A percentile compares a stretch with the other conserved stretches of the same genome.
phyloP scores from a whole-genome alignment of 2,888 invertebrate genomes.

The Venusia cambrica region DNA sequence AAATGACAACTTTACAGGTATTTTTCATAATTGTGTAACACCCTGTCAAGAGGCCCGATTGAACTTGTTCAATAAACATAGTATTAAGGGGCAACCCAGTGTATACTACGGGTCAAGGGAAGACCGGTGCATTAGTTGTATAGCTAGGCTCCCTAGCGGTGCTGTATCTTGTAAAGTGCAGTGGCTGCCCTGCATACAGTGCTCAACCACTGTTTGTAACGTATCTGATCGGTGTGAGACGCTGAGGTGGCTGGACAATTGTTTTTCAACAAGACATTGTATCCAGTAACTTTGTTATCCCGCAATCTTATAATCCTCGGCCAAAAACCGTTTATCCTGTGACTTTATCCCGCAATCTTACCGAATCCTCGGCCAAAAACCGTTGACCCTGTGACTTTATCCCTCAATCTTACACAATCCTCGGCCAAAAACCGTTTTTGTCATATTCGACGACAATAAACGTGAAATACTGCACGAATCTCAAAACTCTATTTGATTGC shows the following conservation, averaged over 20 bases:
- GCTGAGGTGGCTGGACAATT: slow-evolving; percentile 68
- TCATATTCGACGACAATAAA: too few species aligned
- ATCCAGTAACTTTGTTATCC: slow-evolving; percentile 54
- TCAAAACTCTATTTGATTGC: too few species aligned
- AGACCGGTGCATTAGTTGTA: slow-evolving; percentile 54
- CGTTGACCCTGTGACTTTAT: too few species aligned
- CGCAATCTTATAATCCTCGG: slow-evolving; percentile 4
- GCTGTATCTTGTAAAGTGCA: slow-evolving; percentile 50
- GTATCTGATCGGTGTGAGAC: slow-evolving; percentile 57
- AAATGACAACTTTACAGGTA: slow-evolving; percentile 63
- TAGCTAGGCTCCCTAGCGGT: slow-evolving; percentile 43
- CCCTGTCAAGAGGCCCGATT: slow-evolving; percentile 69
- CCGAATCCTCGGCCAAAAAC: slow-evolving; percentile 15
- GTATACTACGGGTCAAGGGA: slow-evolving; percentile 69
- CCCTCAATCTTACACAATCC: too few species aligned
- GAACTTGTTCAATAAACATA: slow-evolving; percentile 67
- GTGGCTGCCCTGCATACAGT: slow-evolving; percentile 59
- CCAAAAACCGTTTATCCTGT: slow-evolving; percentile 5
- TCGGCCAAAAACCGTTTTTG: too few species aligned
- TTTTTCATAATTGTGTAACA: slow-evolving; percentile 33
- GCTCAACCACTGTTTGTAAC: slow-evolving; percentile 71
- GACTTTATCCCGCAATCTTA: too few species aligned
- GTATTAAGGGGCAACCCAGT: slow-evolving; percentile 69
- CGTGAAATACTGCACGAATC: too few species aligned
- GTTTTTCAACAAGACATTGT: slow-evolving; percentile 80